Evolutionary conservation across 2,888 invertebrate genomes (phyloP).

Genomic region (Resseliella maxima): DNA sequence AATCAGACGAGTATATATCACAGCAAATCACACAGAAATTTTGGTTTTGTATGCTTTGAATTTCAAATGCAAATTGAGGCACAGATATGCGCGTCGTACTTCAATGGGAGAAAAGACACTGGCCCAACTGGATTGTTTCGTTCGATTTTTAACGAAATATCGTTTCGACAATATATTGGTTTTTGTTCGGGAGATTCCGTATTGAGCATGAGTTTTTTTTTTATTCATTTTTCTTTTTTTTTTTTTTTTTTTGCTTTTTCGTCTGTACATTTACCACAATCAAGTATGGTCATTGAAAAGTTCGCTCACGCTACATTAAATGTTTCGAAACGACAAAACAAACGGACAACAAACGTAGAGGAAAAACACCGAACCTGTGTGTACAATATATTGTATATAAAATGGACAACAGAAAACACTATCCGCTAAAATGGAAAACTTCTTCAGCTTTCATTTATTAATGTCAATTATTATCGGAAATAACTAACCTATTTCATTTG

Average conservation of each 20-base stretch:
- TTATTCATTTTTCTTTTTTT: too few species aligned
- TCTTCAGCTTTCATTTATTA: constrained; percentile 37
- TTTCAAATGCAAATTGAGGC: constrained; percentile 24
- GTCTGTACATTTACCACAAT: too few species aligned
- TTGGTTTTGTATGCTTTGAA: not conserved
- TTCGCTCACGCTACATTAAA: too few species aligned
- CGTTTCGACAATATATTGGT: not conserved
- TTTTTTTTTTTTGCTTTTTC: too few species aligned
- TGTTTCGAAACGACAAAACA: too few species aligned
- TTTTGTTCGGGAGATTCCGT: too few species aligned
- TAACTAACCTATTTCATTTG: constrained; percentile 51
- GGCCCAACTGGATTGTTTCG: not conserved
- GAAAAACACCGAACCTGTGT: too few species aligned
- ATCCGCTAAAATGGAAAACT: constrained; percentile 32
- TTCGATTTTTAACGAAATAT: not conserved
- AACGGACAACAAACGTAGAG: too few species aligned
- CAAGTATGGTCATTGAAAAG: too few species aligned
- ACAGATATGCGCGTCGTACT: not conserved
- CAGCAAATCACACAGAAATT: constrained; percentile 4
- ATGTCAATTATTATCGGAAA: constrained; percentile 50
- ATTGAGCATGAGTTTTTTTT: too few species aligned
- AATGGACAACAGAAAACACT: constrained; percentile 15
- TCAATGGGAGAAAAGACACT: not conserved
- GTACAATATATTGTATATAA: not conserved
- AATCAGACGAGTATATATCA: not conserved